These are phyloP conservation scores for Arbacia lixula DNA, from an alignment of 53 echinoderm and acorn worm species.

Conservation along the genomic window DNA sequence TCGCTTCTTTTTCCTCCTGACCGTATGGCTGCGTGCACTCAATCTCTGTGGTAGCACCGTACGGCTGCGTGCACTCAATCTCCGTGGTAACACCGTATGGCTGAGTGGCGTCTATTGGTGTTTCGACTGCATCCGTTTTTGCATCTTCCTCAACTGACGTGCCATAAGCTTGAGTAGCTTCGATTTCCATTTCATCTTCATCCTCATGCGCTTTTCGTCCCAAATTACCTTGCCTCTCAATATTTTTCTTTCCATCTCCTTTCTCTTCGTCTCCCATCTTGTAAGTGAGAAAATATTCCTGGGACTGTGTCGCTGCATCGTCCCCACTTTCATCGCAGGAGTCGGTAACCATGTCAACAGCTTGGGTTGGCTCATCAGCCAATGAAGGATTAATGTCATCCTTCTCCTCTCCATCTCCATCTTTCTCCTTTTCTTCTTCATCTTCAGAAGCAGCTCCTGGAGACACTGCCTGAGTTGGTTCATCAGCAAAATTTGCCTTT, in stretches of 20 bases:
- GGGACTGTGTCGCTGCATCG: no score
- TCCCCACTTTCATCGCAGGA: no score
- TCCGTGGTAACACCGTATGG: not conserved
- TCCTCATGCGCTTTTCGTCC: no score
- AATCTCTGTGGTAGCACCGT: not conserved
- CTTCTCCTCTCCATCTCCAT: not conserved
- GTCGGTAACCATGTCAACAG: no score
- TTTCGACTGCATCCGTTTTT: not conserved
- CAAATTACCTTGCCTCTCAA: not conserved
- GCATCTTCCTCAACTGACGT: not conserved
- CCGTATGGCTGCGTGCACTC: not conserved
- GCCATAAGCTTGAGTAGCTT: slow-evolving; percentile 56
- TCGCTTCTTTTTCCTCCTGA: no score
- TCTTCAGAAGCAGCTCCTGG: not conserved
- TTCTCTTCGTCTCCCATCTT: not conserved
- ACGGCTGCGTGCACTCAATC: not conserved
- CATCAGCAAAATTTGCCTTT: slow-evolving; percentile 14
- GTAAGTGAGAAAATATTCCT: slow-evolving; percentile 15
- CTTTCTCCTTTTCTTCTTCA: not conserved
- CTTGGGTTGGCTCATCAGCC: no score
- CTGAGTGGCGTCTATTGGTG: not conserved
- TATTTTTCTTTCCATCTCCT: not conserved
- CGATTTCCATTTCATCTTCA: slow-evolving; percentile 8
- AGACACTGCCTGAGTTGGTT: slow-evolving; percentile 37
- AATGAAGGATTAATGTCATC: no score